phyloP scores from a whole-genome alignment of 2,888 invertebrate species.

The Cordilura impudica region DNA sequence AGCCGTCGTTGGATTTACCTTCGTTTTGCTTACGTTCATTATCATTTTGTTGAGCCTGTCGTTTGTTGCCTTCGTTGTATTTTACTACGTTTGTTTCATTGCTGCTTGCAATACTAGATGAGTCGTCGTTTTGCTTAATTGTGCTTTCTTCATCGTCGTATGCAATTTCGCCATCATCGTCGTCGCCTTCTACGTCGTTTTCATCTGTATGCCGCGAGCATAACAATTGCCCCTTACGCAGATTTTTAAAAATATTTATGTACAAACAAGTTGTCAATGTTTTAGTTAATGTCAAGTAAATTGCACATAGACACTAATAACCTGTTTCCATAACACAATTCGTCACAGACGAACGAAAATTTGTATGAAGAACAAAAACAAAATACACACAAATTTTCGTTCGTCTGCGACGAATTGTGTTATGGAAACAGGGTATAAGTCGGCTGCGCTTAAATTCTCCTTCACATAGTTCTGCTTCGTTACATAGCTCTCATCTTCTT shows the following conservation, averaged over 20 bases:
- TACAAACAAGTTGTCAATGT: conserved; percentile 27
- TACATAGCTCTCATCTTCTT: background rate
- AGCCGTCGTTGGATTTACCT: background rate
- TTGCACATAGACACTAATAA: conserved; percentile 46
- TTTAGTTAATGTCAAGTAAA: conserved; percentile 22
- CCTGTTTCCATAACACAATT: too few species aligned
- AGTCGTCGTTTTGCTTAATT: background rate
- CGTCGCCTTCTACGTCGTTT: background rate
- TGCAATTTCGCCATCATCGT: background rate
- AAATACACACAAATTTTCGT: too few species aligned
- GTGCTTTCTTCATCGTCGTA: background rate
- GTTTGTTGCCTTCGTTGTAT: too few species aligned
- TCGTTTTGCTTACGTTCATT: too few species aligned
- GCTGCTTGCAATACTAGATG: background rate
- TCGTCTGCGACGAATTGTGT: too few species aligned
- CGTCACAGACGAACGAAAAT: too few species aligned
- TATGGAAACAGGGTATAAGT: too few species aligned
- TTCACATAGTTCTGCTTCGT: conserved; percentile 5
- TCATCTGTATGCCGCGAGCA: background rate
- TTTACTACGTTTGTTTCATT: background rate
- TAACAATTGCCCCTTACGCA: background rate
- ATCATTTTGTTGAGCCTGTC: too few species aligned
- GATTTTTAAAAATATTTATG: conserved; percentile 37
- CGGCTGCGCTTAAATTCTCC: conserved; percentile 23
- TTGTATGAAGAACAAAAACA: too few species aligned